phyloP scores from a whole-genome alignment of 2,797 vertebrate species.

The Sparidentex hasta region DNA sequence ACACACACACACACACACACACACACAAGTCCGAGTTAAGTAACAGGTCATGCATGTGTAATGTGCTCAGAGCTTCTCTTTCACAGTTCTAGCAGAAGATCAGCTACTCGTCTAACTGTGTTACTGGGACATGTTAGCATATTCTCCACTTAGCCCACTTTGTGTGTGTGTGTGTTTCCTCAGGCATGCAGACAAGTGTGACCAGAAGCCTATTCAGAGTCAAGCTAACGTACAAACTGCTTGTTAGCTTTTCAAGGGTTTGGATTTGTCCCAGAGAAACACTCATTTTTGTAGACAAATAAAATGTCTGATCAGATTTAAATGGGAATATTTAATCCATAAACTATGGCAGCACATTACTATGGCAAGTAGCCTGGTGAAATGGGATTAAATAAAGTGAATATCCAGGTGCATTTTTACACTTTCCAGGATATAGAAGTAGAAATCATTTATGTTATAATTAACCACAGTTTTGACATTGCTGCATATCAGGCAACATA shows the following conservation, averaged over 20 bases:
- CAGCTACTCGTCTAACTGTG: slow-evolving; percentile 59
- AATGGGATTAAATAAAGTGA: not conserved
- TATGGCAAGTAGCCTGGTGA: not conserved
- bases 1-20: slow-evolving; percentile 22
- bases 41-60: slow-evolving; percentile 77
- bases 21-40: slow-evolving; percentile 62
- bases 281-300: not conserved
- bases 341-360: not conserved
- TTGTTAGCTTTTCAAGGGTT: not conserved
- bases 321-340: too few relatives aligned
- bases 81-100: slow-evolving; percentile 48
- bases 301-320: not conserved
- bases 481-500: too few relatives aligned
- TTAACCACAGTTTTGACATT: too few relatives aligned
- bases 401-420: not conserved
- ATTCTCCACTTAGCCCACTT: slow-evolving; percentile 24
- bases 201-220: slow-evolving; percentile 17
- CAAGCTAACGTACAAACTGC: slow-evolving; percentile 2
- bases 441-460: too few relatives aligned
- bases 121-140: slow-evolving; percentile 47
- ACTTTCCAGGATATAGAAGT: not conserved
- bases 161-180: not conserved
- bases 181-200: not conserved
- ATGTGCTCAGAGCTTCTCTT: slow-evolving; percentile 58
- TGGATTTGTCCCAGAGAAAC: slow-evolving; percentile 15